Percentiles rank a stretch among this genome's conserved stretches.
Evolutionary conservation across 2,113 vertebrate species (phyloP).

Genomic region (Rhombomys opimus): DNA sequence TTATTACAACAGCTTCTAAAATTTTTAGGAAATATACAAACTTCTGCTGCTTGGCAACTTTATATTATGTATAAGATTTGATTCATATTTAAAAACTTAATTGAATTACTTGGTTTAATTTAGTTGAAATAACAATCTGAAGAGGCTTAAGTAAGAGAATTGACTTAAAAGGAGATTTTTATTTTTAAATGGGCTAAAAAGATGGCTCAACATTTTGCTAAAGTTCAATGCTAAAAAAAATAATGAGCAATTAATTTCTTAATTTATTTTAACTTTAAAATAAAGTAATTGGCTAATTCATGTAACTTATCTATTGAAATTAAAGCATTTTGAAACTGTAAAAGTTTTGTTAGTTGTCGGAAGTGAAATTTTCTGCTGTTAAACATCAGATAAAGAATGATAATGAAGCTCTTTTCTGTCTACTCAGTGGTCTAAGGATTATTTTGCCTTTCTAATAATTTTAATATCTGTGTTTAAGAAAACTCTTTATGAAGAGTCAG

Average conservation of each 20-base stretch:
- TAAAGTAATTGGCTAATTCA: conserved; percentile 16
- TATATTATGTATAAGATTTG: background rate
- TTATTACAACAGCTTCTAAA: background rate
- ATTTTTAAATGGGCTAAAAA: background rate
- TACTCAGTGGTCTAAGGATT: conserved; percentile 46
- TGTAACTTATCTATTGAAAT: background rate
- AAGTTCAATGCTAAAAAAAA: background rate
- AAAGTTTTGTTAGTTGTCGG: conserved; percentile 1
- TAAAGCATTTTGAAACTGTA: background rate
- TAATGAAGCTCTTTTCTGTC: conserved; percentile 48
- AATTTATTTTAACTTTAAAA: background rate
- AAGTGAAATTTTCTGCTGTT: conserved; percentile 55
- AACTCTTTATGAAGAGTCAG: conserved; percentile 77
- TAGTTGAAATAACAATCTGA: conserved; percentile 31
- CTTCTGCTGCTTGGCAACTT: background rate
- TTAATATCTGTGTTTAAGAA: conserved; percentile 83
- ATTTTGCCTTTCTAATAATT: conserved; percentile 31
- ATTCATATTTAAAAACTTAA: conserved; percentile 14
- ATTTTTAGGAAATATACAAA: background rate
- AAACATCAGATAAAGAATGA: conserved; percentile 52
- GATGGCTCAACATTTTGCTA: background rate
- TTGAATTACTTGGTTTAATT: conserved; percentile 50
- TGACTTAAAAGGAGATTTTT: conserved; percentile 34
- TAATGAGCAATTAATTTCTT: conserved; percentile 18
- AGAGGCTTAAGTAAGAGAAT: background rate